phyloP scores from a whole-genome alignment of 2,797 vertebrate genomes.

The Peromyscus melanophrys region DNA sequence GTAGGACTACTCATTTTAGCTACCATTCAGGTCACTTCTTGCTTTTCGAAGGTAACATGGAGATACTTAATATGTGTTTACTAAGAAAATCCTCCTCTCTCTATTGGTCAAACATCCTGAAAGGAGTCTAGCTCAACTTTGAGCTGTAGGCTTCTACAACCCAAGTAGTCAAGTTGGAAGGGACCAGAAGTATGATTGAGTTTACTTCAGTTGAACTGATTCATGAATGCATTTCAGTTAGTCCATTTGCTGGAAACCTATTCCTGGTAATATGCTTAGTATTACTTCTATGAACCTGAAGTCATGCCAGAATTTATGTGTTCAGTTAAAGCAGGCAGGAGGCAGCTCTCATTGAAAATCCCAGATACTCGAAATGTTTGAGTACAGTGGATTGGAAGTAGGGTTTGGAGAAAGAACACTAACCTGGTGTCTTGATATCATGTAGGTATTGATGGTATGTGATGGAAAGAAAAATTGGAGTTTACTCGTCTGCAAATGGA shows the following conservation, averaged over 20 bases:
- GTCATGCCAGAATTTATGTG: neutral
- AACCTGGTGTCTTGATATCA: neutral
- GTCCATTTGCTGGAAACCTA: constrained; percentile 4
- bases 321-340: neutral
- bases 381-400: neutral
- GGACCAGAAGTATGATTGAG: neutral
- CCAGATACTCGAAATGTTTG: neutral
- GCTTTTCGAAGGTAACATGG: neutral
- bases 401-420: neutral
- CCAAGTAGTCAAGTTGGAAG: neutral
- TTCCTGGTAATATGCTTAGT: neutral
- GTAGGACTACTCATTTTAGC: neutral
- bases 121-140: neutral
- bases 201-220: neutral
- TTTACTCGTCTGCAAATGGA: constrained; percentile 67
- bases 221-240: neutral
- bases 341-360: neutral
- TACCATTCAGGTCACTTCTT: neutral
- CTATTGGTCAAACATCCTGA: neutral
- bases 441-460: constrained; percentile 17
- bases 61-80: neutral
- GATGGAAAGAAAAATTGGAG: constrained; percentile 58
- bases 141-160: neutral
- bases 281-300: neutral
- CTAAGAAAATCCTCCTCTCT: neutral